Evolutionary conservation across 1,140 invertebrate genomes (phyloP).

Genomic region (Calosoma granatense): DNA sequence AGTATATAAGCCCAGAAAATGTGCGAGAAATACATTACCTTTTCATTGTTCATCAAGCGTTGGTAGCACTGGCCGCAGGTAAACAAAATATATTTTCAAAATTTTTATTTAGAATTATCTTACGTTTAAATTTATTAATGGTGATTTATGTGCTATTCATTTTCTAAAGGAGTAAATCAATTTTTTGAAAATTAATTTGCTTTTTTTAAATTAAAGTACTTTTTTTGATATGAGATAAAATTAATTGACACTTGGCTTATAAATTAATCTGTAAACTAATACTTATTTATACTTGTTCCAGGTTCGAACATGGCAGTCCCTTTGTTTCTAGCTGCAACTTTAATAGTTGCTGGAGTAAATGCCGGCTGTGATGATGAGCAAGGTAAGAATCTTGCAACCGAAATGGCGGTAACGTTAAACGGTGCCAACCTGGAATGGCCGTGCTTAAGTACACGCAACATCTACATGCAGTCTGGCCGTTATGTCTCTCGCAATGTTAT

Average conservation of each 20-base stretch:
- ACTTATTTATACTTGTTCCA: neutral
- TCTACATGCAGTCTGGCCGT: constrained; percentile 41
- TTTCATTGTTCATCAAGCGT: neutral
- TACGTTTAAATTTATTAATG: no score
- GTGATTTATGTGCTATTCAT: no score
- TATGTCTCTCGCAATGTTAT: constrained; percentile 48
- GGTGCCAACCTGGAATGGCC: constrained; percentile 44
- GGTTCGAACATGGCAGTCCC: neutral
- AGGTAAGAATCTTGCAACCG: constrained; percentile 16
- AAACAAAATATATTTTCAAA: no score
- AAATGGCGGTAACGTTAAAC: constrained; percentile 25
- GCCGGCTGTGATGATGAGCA: neutral
- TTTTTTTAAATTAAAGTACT: no score
- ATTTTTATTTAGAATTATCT: no score
- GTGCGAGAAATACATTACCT: neutral
- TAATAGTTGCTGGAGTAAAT: neutral
- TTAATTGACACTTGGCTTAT: neutral
- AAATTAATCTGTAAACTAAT: neutral
- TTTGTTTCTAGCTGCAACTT: neutral
- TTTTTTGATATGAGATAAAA: neutral
- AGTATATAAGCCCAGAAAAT: neutral
- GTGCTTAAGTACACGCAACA: constrained; percentile 38
- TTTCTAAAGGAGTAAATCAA: no score
- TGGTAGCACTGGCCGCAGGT: neutral
- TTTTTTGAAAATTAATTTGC: no score